A percentile compares a stretch with the other conserved stretches of the same genome.
phyloP scores from a whole-genome alignment of 1,140 invertebrate species.

The Megalopta genalis region DNA sequence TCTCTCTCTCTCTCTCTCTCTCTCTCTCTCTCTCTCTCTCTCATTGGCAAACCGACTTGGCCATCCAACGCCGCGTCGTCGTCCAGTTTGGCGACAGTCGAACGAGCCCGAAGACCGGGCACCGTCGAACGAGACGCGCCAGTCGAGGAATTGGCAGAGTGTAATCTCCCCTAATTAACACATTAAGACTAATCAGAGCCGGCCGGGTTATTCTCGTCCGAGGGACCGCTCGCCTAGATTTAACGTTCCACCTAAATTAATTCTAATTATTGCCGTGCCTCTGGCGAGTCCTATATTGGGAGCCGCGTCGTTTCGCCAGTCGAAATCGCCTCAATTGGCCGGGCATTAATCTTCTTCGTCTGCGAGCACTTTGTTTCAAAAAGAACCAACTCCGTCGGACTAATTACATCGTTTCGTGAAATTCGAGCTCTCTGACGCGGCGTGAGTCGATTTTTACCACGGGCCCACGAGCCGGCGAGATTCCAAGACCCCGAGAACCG shows the following conservation, averaged over 20 bases:
- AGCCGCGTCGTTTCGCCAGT: conserved; percentile 31
- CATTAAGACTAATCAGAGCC: conserved; percentile 79
- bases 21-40: not conserved
- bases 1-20: not conserved
- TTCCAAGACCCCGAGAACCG: no score
- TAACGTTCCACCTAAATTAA: conserved; percentile 78
- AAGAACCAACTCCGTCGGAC: not conserved
- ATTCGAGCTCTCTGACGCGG: not conserved
- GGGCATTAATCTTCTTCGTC: conserved; percentile 29
- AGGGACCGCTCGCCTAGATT: conserved; percentile 78
- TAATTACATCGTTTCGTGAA: not conserved
- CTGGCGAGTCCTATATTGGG: conserved; percentile 34
- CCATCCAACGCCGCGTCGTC: conserved; percentile 26
- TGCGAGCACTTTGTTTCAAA: not conserved
- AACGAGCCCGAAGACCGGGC: conserved; percentile 44
- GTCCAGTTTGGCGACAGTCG: conserved; percentile 61
- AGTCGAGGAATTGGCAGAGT: conserved; percentile 63
- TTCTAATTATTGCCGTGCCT: conserved; percentile 76
- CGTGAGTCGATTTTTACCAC: not conserved
- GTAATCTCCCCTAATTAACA: conserved; percentile 79
- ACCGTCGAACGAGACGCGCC: not conserved
- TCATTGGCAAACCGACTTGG: conserved; percentile 34
- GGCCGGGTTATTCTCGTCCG: conserved; percentile 75
- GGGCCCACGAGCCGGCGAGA: not conserved
- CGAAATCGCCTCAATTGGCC: conserved; percentile 9